Conservation (phyloP, 2,888 invertebrate genomes). For the Drosophila colorata region DNA sequence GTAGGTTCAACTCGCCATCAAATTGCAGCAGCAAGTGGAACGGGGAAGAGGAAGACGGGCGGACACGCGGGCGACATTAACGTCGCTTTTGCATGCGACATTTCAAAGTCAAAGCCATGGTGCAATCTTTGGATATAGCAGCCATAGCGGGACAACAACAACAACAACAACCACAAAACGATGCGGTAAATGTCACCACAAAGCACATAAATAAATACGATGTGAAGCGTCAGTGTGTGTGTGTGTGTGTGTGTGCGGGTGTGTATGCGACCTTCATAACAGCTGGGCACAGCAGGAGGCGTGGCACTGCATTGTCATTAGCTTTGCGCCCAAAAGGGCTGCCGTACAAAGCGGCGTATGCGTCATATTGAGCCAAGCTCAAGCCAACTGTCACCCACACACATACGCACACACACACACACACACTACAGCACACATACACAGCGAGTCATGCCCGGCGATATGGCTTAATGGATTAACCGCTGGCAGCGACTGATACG, state of each 20-base stretch:
- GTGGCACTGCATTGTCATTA: conserved; percentile 76
- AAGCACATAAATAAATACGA: conserved; percentile 33
- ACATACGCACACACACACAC: conserved; percentile 22
- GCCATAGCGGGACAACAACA: conserved; percentile 79
- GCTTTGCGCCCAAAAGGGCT: conserved; percentile 52
- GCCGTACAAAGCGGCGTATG: conserved; percentile 50
- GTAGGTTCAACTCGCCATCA: conserved; percentile 14
- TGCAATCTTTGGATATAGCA: conserved; percentile 84
- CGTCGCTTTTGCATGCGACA: conserved; percentile 71
- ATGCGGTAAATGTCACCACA: conserved; percentile 77
- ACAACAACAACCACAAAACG: conserved; percentile 66
- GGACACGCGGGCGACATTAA: conserved; percentile 8
- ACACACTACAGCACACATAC: conserved; percentile 1
- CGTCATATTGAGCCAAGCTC: conserved; percentile 64
- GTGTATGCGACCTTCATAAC: conserved; percentile 49
- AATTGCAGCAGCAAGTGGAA: conserved; percentile 25
- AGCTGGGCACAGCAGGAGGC: conserved; percentile 57
- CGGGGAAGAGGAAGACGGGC: conserved; percentile 7
- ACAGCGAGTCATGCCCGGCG: conserved; percentile 19
- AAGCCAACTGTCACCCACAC: conserved; percentile 34
- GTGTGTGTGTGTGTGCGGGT: conserved; percentile 13
- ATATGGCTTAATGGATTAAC: conserved; percentile 81
- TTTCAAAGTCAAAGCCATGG: conserved; percentile 82
- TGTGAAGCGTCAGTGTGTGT: not conserved
- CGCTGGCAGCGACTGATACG: conserved; percentile 73